Evolutionary conservation across 1,140 invertebrate species (phyloP), one percentile per base, ranked within the genome.

Genomic region (Sinonovacula constricta): DNA sequence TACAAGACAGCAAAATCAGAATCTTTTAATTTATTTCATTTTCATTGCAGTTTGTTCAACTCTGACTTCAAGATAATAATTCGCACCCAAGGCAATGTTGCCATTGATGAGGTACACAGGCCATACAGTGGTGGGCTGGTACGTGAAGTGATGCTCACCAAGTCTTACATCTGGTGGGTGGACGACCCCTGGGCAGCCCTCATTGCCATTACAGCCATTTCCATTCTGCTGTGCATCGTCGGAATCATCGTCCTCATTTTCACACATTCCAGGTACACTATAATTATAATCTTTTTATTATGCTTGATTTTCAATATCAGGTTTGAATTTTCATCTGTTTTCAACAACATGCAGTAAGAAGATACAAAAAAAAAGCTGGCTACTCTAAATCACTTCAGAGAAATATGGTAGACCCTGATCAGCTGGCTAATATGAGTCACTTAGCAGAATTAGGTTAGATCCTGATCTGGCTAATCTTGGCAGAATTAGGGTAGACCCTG

Each of bases 201-300:
- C 3, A 95, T 98, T 57, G 85, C 96, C 18, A 94, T 98, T 18
- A 96, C 95, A 0, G 94, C 94, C 39, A 93, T 98, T 24, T 97
- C 98, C 62, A 93, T 97, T 24, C 92, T 98, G 7, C 93, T 97
- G 22, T 96, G 95, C 3, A 92, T 95, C n/a, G 94, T 95, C 69
- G 97, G 96, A 24, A 97, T 97, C 49, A 94, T 97, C 33, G 97
- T 98, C 87, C 96, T 98, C 30, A 97, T 96, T 87, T 94, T 97
- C 34, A 96, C 96, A 0, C 98, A 96, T 96, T 95, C 95, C 67
- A 96, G 95, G 96, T 97, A n/a, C n/a, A n/a, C n/a, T n/a, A n/a
- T n/a, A n/a, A n/a, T n/a, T n/a, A n/a, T n/a, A n/a, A n/a, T n/a
- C n/a, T n/a, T n/a, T n/a, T n/a, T n/a, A n/a, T n/a, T n/a, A n/a